These are phyloP conservation scores for Peromyscus leucopus DNA, from an alignment of 2,113 vertebrate species.

Conservation along the genomic window DNA sequence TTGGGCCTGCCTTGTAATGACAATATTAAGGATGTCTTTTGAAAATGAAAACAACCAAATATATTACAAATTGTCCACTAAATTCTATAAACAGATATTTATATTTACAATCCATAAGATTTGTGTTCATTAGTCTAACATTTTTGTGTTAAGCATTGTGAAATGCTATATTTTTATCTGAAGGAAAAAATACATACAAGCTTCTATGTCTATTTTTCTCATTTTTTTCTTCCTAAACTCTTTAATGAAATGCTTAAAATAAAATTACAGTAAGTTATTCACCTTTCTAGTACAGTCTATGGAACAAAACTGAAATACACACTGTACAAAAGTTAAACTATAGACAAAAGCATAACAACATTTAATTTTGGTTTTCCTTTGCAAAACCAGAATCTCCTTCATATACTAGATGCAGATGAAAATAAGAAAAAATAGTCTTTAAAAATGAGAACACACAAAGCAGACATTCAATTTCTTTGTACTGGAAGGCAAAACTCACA, in stretches of 20 bases:
- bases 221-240: neutral
- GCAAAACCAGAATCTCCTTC: conserved; percentile 53
- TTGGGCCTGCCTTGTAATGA: neutral
- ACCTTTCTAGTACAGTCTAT: conserved; percentile 43
- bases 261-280: conserved; percentile 53
- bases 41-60: conserved; percentile 58
- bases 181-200: neutral
- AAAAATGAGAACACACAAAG: conserved; percentile 50
- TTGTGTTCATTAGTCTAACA: neutral
- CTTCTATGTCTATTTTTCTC: neutral
- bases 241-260: conserved; percentile 41
- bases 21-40: conserved; percentile 31
- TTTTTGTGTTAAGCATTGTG: neutral
- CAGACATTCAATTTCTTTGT: conserved; percentile 5
- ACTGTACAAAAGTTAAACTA: conserved; percentile 54
- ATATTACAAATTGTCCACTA: conserved; percentile 8
- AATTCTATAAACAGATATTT: neutral
- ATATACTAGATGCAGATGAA: neutral
- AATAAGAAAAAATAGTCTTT: conserved; percentile 57
- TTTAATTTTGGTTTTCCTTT: conserved; percentile 36
- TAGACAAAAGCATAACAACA: conserved; percentile 41
- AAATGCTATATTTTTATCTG: neutral
- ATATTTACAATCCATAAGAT: neutral
- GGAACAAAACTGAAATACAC: conserved; percentile 32
- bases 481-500: neutral